Percentiles rank a stretch among this genome's conserved stretches.
phyloP scores from a whole-genome alignment of 2,113 vertebrate genomes.

The Camelus dromedarius region DNA sequence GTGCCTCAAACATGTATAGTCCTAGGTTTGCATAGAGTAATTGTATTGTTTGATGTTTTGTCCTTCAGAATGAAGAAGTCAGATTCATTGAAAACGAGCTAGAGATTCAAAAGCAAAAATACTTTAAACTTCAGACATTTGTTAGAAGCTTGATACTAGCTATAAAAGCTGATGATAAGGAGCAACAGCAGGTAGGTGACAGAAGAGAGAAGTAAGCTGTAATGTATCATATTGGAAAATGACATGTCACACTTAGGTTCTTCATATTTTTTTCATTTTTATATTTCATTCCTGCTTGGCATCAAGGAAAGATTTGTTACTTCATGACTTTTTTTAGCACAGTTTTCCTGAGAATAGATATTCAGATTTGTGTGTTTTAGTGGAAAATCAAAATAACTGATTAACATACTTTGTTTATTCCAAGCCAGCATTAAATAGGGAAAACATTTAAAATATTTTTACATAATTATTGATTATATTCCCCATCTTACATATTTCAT shows the following conservation, averaged over 20 bases:
- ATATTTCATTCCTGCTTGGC: background rate
- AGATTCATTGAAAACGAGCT: constrained; percentile 96
- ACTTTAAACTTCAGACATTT: constrained; percentile 94
- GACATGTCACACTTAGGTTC: background rate
- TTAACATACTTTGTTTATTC: constrained; percentile 30
- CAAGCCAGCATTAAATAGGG: background rate
- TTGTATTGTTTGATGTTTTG: constrained; percentile 65
- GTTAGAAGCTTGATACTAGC: constrained; percentile 94
- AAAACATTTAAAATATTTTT: background rate
- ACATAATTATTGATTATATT: background rate
- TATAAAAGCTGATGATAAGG: constrained; percentile 94
- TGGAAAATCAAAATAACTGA: constrained; percentile 56
- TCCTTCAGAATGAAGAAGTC: constrained; percentile 95
- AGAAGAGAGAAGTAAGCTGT: background rate
- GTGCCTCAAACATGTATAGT: background rate
- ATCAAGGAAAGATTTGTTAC: constrained; percentile 32
- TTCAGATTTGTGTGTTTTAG: background rate
- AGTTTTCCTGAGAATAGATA: constrained; percentile 21
- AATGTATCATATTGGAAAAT: constrained; percentile 37
- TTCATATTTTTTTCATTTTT: constrained; percentile 13
- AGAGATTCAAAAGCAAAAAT: constrained; percentile 96
- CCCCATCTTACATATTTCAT: background rate
- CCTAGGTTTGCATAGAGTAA: constrained; percentile 20
- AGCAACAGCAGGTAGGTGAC: constrained; percentile 94
- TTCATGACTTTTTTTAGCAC: constrained; percentile 3